These are phyloP conservation scores for Pristionchus exspectatus DNA, from an alignment of 2,888 invertebrate species.

Conservation along the genomic window DNA sequence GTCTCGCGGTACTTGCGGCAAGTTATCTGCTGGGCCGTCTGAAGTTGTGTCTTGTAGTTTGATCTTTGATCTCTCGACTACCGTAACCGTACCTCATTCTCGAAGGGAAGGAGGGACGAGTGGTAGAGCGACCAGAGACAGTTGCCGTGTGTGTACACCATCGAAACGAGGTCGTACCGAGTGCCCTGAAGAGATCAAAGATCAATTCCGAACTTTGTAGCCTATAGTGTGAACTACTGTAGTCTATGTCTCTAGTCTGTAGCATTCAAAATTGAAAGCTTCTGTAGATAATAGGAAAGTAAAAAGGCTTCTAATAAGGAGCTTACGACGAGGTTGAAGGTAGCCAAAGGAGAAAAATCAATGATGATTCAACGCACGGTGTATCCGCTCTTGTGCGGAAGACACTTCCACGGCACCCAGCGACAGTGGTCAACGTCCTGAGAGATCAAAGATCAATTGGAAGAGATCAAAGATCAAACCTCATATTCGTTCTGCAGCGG, in stretches of 20 bases:
- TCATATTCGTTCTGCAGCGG: conserved; percentile 54
- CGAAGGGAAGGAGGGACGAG: conserved; percentile 56
- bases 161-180: conserved; percentile 55
- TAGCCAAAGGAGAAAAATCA: not conserved
- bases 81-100: conserved; percentile 52
- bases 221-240: no score
- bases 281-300: no score
- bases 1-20: conserved; percentile 45
- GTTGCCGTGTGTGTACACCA: conserved; percentile 58
- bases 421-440: conserved; percentile 60
- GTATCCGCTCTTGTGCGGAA: conserved; percentile 50
- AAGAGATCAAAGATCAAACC: conserved; percentile 44
- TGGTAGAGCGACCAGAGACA: conserved; percentile 61
- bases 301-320: no score
- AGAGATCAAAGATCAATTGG: conserved; percentile 27
- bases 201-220: not conserved
- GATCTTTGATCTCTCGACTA: not conserved
- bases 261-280: no score
- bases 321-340: no score
- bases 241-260: no score
- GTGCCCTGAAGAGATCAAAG: conserved; percentile 54
- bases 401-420: conserved; percentile 57
- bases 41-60: not conserved
- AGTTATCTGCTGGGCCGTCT: conserved; percentile 49
- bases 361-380: not conserved